These are phyloP conservation scores for Physeter macrocephalus DNA, from an alignment of 2,113 vertebrate species.

Conservation along the genomic window DNA sequence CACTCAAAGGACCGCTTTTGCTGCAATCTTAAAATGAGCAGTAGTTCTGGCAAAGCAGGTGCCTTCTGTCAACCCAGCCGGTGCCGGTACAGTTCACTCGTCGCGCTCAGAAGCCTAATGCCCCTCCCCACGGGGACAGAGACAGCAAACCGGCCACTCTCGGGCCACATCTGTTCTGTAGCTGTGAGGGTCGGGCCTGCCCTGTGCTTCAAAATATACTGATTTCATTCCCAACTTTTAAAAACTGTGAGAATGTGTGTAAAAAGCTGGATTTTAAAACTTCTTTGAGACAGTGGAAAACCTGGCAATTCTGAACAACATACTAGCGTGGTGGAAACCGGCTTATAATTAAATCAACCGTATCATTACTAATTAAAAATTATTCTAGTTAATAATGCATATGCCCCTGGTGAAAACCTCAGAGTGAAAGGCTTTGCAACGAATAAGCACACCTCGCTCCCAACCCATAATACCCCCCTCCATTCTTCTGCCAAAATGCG, in stretches of 20 bases:
- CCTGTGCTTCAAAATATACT: not conserved
- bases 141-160: not conserved
- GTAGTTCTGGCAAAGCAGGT: not conserved
- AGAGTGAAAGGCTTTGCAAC: not conserved
- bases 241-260: not conserved
- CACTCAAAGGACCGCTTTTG: not conserved
- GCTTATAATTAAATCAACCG: not conserved
- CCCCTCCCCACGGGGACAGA: no score
- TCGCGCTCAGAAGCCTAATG: no score
- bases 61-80: not conserved
- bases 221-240: not conserved
- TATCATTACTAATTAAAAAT: no score
- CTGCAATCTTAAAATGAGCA: not conserved
- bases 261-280: not conserved
- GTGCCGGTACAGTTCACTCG: not conserved
- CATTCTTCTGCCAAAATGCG: not conserved
- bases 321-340: not conserved
- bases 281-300: not conserved
- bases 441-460: not conserved
- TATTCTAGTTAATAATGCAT: not conserved
- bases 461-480: accelerated
- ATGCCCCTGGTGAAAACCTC: not conserved
- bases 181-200: not conserved
- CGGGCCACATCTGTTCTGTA: no score
- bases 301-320: not conserved